A percentile compares a stretch with the other conserved stretches of the same genome.
Conservation (phyloP, 2,888 invertebrate genomes). For the Drosophila monieri region DNA sequence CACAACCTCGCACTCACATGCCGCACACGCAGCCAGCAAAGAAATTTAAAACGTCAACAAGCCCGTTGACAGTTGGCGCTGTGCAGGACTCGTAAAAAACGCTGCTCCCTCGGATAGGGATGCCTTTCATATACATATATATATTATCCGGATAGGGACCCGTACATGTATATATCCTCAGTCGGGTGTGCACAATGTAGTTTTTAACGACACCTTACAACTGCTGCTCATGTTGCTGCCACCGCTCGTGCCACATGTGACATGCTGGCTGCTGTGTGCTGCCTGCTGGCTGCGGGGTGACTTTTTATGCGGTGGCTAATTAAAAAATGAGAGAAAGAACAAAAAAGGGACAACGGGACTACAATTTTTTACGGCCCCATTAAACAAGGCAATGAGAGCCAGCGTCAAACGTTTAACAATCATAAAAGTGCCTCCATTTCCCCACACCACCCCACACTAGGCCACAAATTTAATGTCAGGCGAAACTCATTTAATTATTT, state of each 20-base stretch:
- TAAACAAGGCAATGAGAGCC: conserved; percentile 39
- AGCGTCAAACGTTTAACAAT: conserved; percentile 67
- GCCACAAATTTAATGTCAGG: conserved; percentile 29
- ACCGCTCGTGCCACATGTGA: conserved; percentile 63
- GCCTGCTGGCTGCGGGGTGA: conserved; percentile 42
- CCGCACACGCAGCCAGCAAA: conserved; percentile 32
- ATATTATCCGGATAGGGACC: not conserved
- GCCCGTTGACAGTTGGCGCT: conserved; percentile 69
- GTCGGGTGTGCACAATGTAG: conserved; percentile 41
- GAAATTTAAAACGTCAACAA: conserved; percentile 57
- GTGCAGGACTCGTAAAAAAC: conserved; percentile 63
- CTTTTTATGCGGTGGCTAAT: conserved; percentile 74
- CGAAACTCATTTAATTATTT: conserved; percentile 23
- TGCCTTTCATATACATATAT: not conserved
- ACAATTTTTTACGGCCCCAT: conserved; percentile 40
- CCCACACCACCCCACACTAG: not conserved
- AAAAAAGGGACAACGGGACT: conserved; percentile 26
- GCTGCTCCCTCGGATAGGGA: conserved; percentile 18
- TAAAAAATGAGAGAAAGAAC: conserved; percentile 63
- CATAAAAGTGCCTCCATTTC: conserved; percentile 49
- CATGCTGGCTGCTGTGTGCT: conserved; percentile 56
- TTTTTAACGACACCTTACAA: conserved; percentile 71
- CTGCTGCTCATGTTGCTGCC: conserved; percentile 43
- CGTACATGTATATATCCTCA: conserved; percentile 1
- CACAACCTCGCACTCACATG: conserved; percentile 17